Base-by-base conservation (phyloP, 2,113 vertebrate genomes). In the Pungitius pungitius region DNA sequence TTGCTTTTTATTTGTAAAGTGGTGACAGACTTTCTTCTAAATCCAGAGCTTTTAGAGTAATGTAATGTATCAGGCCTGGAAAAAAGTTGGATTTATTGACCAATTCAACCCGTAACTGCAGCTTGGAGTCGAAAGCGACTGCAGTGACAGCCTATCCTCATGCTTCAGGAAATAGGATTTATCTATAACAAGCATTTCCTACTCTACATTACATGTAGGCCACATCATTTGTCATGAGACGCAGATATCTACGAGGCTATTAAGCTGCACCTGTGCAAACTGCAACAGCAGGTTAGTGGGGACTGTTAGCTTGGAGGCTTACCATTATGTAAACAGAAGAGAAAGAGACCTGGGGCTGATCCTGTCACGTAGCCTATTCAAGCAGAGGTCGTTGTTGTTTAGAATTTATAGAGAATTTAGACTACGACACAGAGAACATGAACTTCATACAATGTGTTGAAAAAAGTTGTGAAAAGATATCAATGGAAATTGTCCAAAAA, bases 191-290 rank as follows among this genome's bases (percentile, higher is more conserved):
- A 57, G 54, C 52, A 33, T 45, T 52, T 5, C 17, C 4, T 63
- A 35, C 11, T 26, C 47, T 39, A 26, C 42, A 35, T 66, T 49
- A n/a, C 26, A 47, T 47, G n/a, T 1, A 54, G 51, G 5, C 12
- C 22, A 49, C 58, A 64, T 42, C 11, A 62, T 78, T 55, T 40
- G 22, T 56, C 6, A 43, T 9, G 45, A 54, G 9, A 61, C 9
- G n/a, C 22, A 67, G 55, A 12, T n/a, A 22, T 8, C 8, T 7
- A 30, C 49, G 22, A 22, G 56, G 56, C 30, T 55, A 14, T 54
- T 35, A 43, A 55, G n/a, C 62, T 33, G 49, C 69, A 64, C 30
- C 49, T 56, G 40, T 63, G 33, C 58, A 65, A 43, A 73, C 30
- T 14, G 49, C 45, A 47, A 64, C 18, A 68, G 57, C 52, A 52